Conservation (phyloP, 1,140 invertebrate species). For the Anadara kagoshimensis region DNA sequence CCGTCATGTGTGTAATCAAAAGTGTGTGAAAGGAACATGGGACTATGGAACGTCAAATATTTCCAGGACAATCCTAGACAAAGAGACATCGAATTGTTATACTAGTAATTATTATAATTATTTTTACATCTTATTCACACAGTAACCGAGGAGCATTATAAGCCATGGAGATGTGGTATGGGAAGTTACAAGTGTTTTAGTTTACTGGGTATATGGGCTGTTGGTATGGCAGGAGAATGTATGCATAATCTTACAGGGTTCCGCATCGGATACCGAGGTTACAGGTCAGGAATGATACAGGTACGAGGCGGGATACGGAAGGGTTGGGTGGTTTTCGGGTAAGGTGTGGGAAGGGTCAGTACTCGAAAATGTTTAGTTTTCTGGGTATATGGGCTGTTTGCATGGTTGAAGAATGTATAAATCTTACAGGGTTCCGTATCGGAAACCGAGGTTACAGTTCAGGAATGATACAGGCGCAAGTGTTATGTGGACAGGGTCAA, state of each 20-base stretch:
- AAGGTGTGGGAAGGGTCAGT: neutral
- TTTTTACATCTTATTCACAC: neutral
- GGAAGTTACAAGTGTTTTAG: slow-evolving; percentile 26
- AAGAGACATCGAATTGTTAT: too few species aligned
- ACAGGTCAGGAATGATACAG: slow-evolving; percentile 38
- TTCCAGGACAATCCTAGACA: too few species aligned
- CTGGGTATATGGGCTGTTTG: slow-evolving; percentile 41
- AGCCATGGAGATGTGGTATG: slow-evolving; percentile 32
- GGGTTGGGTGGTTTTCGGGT: neutral
- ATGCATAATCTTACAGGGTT: slow-evolving; percentile 42
- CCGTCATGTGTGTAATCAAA: too few species aligned
- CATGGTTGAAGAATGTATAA: slow-evolving; percentile 41
- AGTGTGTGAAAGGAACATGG: too few species aligned
- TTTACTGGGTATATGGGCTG: slow-evolving; percentile 44
- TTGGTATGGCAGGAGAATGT: slow-evolving; percentile 48
- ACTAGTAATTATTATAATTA: too few species aligned
- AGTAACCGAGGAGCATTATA: neutral
- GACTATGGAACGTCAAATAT: too few species aligned
- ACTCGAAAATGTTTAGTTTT: neutral
- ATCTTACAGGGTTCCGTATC: slow-evolving; percentile 44
- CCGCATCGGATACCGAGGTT: slow-evolving; percentile 42
- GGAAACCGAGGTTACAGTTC: slow-evolving; percentile 39
- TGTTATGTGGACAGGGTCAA: neutral
- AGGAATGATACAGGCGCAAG: neutral
- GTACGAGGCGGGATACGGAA: slow-evolving; percentile 8